Evolutionary conservation across 2,797 vertebrate genomes (phyloP).

Genomic region (Philypnodon macrostomus): DNA sequence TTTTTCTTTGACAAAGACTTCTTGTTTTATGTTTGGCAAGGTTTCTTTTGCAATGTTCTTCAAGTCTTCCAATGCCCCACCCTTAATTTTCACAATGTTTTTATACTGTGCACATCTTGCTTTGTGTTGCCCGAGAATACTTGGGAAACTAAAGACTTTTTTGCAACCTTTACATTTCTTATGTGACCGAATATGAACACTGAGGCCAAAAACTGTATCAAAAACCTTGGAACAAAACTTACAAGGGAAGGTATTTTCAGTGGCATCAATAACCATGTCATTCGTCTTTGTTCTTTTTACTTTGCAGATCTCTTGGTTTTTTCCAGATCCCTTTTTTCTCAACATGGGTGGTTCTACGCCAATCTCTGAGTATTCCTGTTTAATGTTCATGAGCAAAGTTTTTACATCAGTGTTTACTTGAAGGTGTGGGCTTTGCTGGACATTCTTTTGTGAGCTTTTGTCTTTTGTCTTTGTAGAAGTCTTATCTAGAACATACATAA

Average conservation of each 20-base stretch:
- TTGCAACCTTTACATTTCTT: constrained; percentile 48
- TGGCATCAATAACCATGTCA: fast-evolving
- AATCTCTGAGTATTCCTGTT: constrained; percentile 3
- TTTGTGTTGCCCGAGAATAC: constrained; percentile 11
- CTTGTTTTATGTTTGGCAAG: neutral
- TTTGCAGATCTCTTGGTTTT: neutral
- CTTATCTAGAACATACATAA: too few species aligned
- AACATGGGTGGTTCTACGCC: neutral
- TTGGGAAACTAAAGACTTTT: constrained; percentile 25
- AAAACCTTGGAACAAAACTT: constrained; percentile 42
- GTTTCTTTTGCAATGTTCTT: neutral
- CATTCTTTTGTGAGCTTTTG: fast-evolving
- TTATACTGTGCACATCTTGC: constrained; percentile 10
- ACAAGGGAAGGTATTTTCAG: constrained; percentile 9
- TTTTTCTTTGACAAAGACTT: neutral
- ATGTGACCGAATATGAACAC: constrained; percentile 35
- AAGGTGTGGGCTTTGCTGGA: fast-evolving
- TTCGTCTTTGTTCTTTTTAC: neutral
- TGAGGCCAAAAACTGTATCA: constrained; percentile 17
- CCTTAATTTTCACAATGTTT: constrained; percentile 4
- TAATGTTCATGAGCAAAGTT: constrained; percentile 3
- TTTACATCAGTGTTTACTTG: constrained; percentile 5
- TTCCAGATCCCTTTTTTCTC: neutral
- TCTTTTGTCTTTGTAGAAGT: neutral
- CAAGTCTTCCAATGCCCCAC: too few species aligned